Evolutionary conservation across 92 coral and sea anemone species (phyloP), one percentile per base, ranked within the genome.

Genomic region (Nematostella vectensis): DNA sequence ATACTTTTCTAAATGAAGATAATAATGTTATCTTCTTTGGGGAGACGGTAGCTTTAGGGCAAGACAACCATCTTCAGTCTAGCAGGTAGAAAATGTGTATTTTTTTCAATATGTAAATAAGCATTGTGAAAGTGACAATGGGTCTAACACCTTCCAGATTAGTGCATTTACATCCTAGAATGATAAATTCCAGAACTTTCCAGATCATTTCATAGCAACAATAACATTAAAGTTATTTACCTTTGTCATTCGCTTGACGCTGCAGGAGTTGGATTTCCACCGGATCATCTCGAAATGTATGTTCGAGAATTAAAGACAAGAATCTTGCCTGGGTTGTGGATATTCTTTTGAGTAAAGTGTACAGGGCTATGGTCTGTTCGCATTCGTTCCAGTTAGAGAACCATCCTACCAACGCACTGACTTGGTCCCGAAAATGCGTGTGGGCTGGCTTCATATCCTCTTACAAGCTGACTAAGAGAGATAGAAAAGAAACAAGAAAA

Each of bases 381-480:
- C 99, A 93, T 26, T 93, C 99, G 30, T 93, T 93, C 99, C 99
- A 93, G 69, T 79, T 74, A 23, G 79, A 72, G 58, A 93, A 93
- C 99, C 99, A 93, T 54, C 70, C 78, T 21, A 86, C 96, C 50
- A 93, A 44, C 21, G 93, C 69, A 33, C 77, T 74, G 2, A 93
- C 96, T 81, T 93, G 96, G 75, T 79, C 95, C 23, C 99, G 82
- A 55, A 85, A 85, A 28, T 78, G 79, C 33, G 95, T 80, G 52
- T 78, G 85, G 18, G 99, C 99, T 0, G 99, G 99, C 69, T 83
- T 93, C 99, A 93, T 93, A 72, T 81, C 84, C 50, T 61, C 62
- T 36, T 69, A 63, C 63, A 81, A 57, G 50, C 59, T 62, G 27
- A 66, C 72, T 63, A 54, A 33, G 40, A 33, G 15, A 33, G 6